Conservation (phyloP, 2,797 vertebrate genomes). For the Poeciliopsis paucimaculata region DNA sequence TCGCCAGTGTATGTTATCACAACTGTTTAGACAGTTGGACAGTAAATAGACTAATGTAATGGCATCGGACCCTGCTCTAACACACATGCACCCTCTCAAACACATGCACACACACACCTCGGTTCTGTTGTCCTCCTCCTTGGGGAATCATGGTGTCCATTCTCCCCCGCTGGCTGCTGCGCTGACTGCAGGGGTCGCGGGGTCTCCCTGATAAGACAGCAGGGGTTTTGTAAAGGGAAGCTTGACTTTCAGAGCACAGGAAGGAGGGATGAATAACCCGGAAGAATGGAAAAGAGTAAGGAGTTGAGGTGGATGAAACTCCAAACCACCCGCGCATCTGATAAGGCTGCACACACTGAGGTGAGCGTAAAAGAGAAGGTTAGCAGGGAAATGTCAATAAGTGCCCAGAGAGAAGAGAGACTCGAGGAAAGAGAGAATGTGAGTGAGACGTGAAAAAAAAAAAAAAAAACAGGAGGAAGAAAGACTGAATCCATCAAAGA, state of each 20-base stretch:
- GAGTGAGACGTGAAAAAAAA: conserved; percentile 30
- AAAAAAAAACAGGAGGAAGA: conserved; percentile 24
- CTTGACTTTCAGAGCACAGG: conserved; percentile 91
- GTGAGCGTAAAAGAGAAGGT: conserved; percentile 83
- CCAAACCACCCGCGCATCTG: conserved; percentile 87
- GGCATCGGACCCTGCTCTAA: conserved; percentile 37
- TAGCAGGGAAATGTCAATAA: conserved; percentile 80
- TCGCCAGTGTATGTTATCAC: conserved; percentile 72
- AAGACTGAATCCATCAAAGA: conserved; percentile 52
- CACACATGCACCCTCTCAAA: conserved; percentile 32
- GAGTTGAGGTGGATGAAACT: conserved; percentile 84
- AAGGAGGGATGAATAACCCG: conserved; percentile 85
- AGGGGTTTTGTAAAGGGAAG: conserved; percentile 86
- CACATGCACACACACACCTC: conserved; percentile 40
- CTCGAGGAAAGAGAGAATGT: conserved; percentile 45
- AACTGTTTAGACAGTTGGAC: conserved; percentile 75
- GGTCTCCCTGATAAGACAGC: conserved; percentile 87
- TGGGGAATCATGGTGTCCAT: conserved; percentile 60
- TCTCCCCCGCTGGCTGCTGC: conserved; percentile 63
- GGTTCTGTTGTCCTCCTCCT: conserved; percentile 52
- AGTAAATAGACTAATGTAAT: conserved; percentile 73
- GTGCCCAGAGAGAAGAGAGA: conserved; percentile 68
- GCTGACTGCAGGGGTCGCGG: conserved; percentile 81
- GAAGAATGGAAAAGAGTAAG: conserved; percentile 80
- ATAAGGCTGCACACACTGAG: conserved; percentile 85